Evolutionary conservation across 2,797 vertebrate genomes (phyloP).

Genomic region (Stomatorhinus walkeri): DNA sequence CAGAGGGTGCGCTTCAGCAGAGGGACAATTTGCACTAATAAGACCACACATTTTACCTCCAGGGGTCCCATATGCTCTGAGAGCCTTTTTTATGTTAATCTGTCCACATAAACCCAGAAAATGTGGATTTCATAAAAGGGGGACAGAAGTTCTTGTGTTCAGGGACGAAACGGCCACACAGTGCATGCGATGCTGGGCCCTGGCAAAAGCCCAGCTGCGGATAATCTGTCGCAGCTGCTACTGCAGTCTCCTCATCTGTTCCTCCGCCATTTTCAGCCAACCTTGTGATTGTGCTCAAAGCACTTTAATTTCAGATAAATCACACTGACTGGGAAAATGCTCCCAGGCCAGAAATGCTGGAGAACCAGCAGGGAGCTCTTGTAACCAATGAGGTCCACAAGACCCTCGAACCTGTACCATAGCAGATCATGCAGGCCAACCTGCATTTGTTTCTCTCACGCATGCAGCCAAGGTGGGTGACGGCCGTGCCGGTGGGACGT

Average conservation of each 20-base stretch:
- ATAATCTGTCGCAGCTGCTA: neutral
- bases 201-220: neutral
- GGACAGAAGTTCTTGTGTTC: neutral
- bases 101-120: neutral
- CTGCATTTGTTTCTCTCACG: neutral
- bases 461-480: neutral
- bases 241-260: neutral
- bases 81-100: neutral
- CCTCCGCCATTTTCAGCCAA: neutral
- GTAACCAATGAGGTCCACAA: neutral
- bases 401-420: neutral
- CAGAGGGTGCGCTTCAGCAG: neutral
- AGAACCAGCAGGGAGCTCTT: neutral
- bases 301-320: neutral
- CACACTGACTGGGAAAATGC: neutral
- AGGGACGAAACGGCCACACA: neutral
- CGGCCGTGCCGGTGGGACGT: neutral
- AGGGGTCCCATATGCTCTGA: neutral
- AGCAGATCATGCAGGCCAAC: neutral
- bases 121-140: slow-evolving; percentile 9
- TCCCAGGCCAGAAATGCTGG: neutral
- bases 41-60: neutral
- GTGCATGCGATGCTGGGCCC: neutral
- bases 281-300: neutral
- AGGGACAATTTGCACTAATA: neutral